Percentiles rank a stretch among this genome's conserved stretches.
These are phyloP conservation scores for Noctua janthe DNA, from an alignment of 2,888 invertebrate genomes.

Conservation along the genomic window DNA sequence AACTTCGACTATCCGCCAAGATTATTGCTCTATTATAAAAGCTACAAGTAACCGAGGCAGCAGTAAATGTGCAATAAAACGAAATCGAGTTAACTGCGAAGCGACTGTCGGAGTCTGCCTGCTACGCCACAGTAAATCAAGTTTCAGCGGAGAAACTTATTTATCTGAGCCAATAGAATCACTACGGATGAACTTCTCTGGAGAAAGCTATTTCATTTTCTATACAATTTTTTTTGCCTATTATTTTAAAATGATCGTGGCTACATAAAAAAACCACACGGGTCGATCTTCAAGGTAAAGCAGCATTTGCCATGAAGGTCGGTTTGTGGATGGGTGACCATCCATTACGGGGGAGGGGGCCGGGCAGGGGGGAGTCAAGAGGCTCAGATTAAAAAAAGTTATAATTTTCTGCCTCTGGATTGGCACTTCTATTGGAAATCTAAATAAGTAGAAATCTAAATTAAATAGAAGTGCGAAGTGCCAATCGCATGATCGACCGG, in stretches of 20 bases:
- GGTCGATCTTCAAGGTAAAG: background rate
- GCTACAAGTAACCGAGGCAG: slow-evolving; percentile 51
- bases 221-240: slow-evolving; percentile 24
- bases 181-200: slow-evolving; percentile 50
- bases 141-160: slow-evolving; percentile 66
- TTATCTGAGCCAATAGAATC: slow-evolving; percentile 68
- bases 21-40: slow-evolving; percentile 55
- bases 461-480: no score
- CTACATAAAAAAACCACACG: background rate
- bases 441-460: no score
- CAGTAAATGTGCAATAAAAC: slow-evolving; percentile 65
- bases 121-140: slow-evolving; percentile 61
- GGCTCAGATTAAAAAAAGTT: no score
- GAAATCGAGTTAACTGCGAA: slow-evolving; percentile 66
- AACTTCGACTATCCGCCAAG: slow-evolving; percentile 27
- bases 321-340: background rate
- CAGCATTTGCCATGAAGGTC: background rate
- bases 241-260: slow-evolving; percentile 12
- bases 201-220: slow-evolving; percentile 54
- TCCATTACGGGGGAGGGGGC: background rate
- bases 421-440: no score
- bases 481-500: no score
- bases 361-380: no score
- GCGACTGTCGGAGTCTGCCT: slow-evolving; percentile 55
- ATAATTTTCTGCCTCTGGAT: no score